Conservation (phyloP, 2,113 vertebrate genomes). For the Nesoenas mayeri region DNA sequence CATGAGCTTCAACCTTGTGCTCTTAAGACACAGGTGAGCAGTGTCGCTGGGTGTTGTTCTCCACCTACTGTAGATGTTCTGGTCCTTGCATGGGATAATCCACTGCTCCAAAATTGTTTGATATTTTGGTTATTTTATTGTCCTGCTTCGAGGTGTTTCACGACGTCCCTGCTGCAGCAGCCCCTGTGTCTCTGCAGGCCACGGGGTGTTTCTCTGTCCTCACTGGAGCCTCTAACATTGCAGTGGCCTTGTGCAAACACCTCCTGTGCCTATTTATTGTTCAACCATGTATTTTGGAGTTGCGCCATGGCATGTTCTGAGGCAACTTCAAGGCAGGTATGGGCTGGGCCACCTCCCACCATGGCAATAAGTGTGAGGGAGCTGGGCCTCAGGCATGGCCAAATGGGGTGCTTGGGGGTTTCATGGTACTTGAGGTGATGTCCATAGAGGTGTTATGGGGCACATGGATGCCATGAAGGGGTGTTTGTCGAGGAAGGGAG, state of each 20-base stretch:
- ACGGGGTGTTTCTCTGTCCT: rapidly evolving
- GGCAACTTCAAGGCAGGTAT: rapidly evolving
- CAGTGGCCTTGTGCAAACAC: rapidly evolving
- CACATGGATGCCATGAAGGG: rapidly evolving
- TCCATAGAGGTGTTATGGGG: rapidly evolving
- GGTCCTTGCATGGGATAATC: too few species aligned
- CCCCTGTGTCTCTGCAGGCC: rapidly evolving
- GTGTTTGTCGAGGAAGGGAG: rapidly evolving
- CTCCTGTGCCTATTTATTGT: rapidly evolving
- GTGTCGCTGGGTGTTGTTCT: rapidly evolving
- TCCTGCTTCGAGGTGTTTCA: rapidly evolving
- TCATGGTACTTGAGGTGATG: rapidly evolving
- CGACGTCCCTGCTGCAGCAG: background rate
- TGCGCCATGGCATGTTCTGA: rapidly evolving
- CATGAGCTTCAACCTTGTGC: rapidly evolving
- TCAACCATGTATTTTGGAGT: rapidly evolving
- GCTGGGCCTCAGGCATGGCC: rapidly evolving
- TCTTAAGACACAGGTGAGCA: background rate
- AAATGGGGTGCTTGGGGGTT: rapidly evolving
- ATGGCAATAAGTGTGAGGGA: rapidly evolving
- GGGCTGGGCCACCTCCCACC: rapidly evolving
- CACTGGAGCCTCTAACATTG: rapidly evolving
- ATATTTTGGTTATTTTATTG: rapidly evolving
- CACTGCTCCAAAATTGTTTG: rapidly evolving
- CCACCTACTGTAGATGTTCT: rapidly evolving